phyloP scores from a whole-genome alignment of 2,888 invertebrate species.

The Cheiracanthium punctorium region DNA sequence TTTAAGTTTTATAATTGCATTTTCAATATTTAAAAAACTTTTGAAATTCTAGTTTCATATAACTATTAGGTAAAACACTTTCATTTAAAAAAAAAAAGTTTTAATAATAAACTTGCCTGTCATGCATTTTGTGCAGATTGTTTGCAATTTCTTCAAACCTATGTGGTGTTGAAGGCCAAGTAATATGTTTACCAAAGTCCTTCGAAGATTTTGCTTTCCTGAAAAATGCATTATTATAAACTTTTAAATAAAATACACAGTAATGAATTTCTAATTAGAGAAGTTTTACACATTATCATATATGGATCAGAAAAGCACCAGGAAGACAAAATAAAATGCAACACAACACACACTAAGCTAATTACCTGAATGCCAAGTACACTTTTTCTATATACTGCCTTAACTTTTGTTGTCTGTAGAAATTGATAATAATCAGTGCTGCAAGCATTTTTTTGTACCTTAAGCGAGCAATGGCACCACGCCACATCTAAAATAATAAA shows the following conservation, averaged over 20 bases:
- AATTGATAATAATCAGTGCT: slow-evolving; percentile 85
- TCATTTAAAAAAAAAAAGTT: too few relatives aligned
- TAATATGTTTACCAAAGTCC: slow-evolving; percentile 86
- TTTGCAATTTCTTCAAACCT: slow-evolving; percentile 81
- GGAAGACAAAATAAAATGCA: too few relatives aligned
- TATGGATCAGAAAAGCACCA: too few relatives aligned
- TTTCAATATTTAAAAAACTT: too few relatives aligned
- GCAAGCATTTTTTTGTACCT: slow-evolving; percentile 91
- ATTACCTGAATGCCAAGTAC: slow-evolving; percentile 80
- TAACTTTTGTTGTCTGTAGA: slow-evolving; percentile 87
- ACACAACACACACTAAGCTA: background rate
- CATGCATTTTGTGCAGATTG: slow-evolving; percentile 73
- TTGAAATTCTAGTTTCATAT: too few relatives aligned
- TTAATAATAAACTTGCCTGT: slow-evolving; percentile 59
- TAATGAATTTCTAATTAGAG: background rate
- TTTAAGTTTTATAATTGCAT: too few relatives aligned
- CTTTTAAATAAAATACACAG: background rate
- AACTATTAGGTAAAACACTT: too few relatives aligned
- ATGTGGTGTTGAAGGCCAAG: slow-evolving; percentile 89
- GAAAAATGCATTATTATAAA: slow-evolving; percentile 57
- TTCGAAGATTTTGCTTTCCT: slow-evolving; percentile 81
- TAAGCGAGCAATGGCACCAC: slow-evolving; percentile 87
- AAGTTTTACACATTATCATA: background rate
- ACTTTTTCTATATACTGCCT: slow-evolving; percentile 83
- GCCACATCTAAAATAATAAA: slow-evolving; percentile 80